Evolutionary conservation across 2,888 invertebrate genomes (phyloP).

Genomic region (Limnephilus marmoratus): DNA sequence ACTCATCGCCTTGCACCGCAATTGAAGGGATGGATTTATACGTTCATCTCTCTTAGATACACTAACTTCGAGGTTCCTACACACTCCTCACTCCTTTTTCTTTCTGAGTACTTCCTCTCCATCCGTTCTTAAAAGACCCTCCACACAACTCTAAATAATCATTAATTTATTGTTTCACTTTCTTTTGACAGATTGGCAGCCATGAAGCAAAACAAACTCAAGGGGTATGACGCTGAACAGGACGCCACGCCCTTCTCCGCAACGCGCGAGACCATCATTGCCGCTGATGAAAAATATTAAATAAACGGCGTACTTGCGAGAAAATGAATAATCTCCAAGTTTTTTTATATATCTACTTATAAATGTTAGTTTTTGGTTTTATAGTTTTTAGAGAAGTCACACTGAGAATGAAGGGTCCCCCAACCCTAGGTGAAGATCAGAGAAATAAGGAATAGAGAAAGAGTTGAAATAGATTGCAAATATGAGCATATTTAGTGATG

Average conservation of each 20-base stretch:
- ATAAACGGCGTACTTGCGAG: background rate
- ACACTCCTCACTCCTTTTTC: no score
- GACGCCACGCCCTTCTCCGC: slow-evolving; percentile 70
- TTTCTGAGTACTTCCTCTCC: no score
- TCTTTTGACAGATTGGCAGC: slow-evolving; percentile 35
- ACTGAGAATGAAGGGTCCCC: background rate
- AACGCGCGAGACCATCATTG: slow-evolving; percentile 70
- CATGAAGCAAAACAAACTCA: slow-evolving; percentile 72
- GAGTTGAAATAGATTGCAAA: background rate
- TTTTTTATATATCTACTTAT: background rate
- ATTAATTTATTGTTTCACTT: background rate
- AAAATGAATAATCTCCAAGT: background rate
- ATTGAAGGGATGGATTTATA: no score
- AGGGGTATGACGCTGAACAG: slow-evolving; percentile 70
- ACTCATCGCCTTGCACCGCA: no score
- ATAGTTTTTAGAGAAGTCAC: background rate
- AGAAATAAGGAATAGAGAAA: background rate
- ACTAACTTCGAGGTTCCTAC: no score
- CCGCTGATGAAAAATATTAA: slow-evolving; percentile 67
- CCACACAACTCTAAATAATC: background rate
- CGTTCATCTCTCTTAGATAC: no score
- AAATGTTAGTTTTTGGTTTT: slow-evolving; percentile 16
- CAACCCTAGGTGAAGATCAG: background rate
- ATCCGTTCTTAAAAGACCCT: no score
- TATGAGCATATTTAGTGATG: background rate